These are phyloP conservation scores for Melanostigma gelatinosum DNA, from an alignment of 2,113 vertebrate genomes.

Conservation along the genomic window DNA sequence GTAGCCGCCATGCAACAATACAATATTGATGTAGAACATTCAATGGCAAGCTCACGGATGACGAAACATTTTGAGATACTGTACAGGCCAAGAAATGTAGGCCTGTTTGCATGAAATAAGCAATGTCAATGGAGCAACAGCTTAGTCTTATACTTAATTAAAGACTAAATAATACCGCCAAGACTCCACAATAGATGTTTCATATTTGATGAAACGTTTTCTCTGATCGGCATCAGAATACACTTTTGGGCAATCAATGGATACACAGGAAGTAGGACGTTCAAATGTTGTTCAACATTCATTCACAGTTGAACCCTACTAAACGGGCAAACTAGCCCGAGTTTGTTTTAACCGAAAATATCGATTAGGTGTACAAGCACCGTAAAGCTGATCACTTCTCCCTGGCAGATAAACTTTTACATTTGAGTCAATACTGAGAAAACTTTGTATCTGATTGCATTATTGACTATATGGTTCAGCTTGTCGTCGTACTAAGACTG, in stretches of 20 bases:
- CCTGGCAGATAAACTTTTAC: not conserved
- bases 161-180: not conserved
- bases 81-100: not conserved
- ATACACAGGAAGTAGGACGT: not conserved
- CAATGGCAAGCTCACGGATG: conserved; percentile 4
- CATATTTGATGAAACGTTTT: not conserved
- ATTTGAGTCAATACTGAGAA: not conserved
- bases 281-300: not conserved
- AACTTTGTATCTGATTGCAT: not conserved
- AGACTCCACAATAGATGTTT: not conserved
- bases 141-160: not conserved
- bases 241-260: not conserved
- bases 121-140: not conserved
- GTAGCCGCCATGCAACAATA: not conserved
- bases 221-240: not conserved
- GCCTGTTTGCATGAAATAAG: not conserved
- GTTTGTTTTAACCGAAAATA: not conserved
- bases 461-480: not conserved
- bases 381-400: not conserved
- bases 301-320: not conserved
- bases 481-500: not conserved
- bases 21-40: not conserved
- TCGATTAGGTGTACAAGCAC: not conserved
- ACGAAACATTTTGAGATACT: not conserved
- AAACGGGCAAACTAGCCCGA: not conserved